Conservation (phyloP, 2,888 invertebrate genomes). For the Zootermopsis nevadensis region DNA sequence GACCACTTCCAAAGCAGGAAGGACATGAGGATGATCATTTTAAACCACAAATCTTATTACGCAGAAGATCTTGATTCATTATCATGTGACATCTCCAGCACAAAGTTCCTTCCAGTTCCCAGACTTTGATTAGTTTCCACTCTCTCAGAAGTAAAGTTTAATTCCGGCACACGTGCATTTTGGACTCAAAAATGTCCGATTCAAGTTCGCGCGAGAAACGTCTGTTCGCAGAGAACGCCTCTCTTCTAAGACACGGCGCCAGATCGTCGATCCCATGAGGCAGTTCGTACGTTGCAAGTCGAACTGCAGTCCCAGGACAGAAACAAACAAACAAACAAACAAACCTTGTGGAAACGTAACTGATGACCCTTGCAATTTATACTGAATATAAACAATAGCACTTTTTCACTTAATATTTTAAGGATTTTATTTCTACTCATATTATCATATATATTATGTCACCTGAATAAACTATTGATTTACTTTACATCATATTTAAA, state of each 20-base stretch:
- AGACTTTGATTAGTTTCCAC: conserved; percentile 8
- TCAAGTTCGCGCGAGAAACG: background rate
- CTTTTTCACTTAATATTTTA: conserved; percentile 15
- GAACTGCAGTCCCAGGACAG: background rate
- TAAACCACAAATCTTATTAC: background rate
- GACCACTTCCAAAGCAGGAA: conserved; percentile 27
- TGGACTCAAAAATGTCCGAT: background rate
- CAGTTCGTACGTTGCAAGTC: background rate
- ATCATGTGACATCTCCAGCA: background rate
- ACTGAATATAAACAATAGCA: conserved; percentile 20
- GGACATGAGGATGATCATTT: conserved; percentile 21
- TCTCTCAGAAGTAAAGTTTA: background rate
- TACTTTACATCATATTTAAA: conserved; percentile 43
- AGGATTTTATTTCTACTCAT: conserved; percentile 21
- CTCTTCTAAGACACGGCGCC: background rate
- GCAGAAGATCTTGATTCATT: background rate
- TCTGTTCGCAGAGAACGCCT: background rate
- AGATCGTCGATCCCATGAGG: background rate
- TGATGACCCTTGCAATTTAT: conserved; percentile 29
- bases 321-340: background rate
- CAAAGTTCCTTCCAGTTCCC: conserved; percentile 14
- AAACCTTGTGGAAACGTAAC: conserved; percentile 21
- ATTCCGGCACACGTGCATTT: background rate
- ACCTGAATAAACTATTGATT: conserved; percentile 41
- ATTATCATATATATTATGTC: conserved; percentile 2